phyloP scores from a whole-genome alignment of 2,113 vertebrate species.

The Origma solitaria region DNA sequence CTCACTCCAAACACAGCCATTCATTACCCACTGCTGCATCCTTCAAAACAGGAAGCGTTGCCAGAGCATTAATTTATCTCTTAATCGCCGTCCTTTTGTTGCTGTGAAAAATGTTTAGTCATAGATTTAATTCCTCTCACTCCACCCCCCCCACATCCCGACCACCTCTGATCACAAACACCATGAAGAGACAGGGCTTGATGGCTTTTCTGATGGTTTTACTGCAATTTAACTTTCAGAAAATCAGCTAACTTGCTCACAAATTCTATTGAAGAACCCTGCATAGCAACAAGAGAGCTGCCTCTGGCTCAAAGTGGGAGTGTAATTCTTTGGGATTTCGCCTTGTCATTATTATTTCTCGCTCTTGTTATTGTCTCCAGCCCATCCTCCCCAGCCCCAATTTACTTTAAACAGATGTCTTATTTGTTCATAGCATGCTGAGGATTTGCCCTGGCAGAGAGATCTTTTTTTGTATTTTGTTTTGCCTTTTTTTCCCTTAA shows the following conservation, averaged over 20 bases:
- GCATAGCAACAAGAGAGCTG: slow-evolving; percentile 36
- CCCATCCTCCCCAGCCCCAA: slow-evolving; percentile 10
- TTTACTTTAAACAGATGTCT: slow-evolving; percentile 49
- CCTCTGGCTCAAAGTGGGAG: slow-evolving; percentile 73
- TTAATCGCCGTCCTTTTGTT: slow-evolving; percentile 63
- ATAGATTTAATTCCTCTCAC: slow-evolving; percentile 58
- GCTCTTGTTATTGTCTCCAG: slow-evolving; percentile 77
- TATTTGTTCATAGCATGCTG: slow-evolving; percentile 41
- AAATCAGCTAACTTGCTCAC: slow-evolving; percentile 15
- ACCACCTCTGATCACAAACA: slow-evolving; percentile 54
- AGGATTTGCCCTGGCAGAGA: slow-evolving; percentile 24
- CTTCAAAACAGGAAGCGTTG: slow-evolving; percentile 68
- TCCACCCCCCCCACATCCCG: slow-evolving; percentile 33
- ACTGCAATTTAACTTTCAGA: slow-evolving; percentile 23
- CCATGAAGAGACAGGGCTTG: background rate
- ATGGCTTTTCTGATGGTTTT: background rate
- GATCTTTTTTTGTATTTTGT: slow-evolving; percentile 34
- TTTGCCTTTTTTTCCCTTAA: slow-evolving; percentile 39
- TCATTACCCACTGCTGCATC: slow-evolving; percentile 54
- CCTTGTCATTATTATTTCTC: slow-evolving; percentile 70
- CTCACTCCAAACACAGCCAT: slow-evolving; percentile 45
- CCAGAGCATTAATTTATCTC: slow-evolving; percentile 70
- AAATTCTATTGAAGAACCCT: slow-evolving; percentile 27
- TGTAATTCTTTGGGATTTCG: slow-evolving; percentile 82
- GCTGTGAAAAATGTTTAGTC: slow-evolving; percentile 64